phyloP scores from a whole-genome alignment of 2,797 vertebrate genomes.

The Tolypeutes matacus region DNA sequence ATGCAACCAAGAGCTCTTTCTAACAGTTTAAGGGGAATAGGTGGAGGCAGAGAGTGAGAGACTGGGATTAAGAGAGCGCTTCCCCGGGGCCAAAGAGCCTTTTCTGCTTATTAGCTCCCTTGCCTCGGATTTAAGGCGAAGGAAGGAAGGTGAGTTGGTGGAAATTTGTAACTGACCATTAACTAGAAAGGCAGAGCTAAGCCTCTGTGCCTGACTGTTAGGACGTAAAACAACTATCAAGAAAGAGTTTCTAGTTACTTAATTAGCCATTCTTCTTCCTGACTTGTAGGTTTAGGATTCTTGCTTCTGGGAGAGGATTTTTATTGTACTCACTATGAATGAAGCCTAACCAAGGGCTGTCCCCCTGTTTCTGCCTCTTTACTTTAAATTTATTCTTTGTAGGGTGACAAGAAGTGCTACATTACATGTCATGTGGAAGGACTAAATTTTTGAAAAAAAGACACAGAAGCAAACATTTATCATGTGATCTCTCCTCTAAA shows the following conservation, averaged over 20 bases:
- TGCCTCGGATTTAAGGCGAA: neutral
- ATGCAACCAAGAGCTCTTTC: neutral
- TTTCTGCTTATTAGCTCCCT: constrained; percentile 58
- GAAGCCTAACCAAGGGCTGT: constrained; percentile 75
- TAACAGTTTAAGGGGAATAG: neutral
- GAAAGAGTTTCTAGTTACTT: constrained; percentile 78
- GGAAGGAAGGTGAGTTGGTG: constrained; percentile 72
- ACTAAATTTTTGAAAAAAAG: constrained; percentile 50
- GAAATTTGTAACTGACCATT: constrained; percentile 73
- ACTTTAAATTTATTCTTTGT: constrained; percentile 70
- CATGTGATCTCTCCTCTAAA: constrained; percentile 64
- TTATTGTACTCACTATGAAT: constrained; percentile 78
- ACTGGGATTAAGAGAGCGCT: neutral
- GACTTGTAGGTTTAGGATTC: constrained; percentile 83
- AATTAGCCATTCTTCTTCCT: constrained; percentile 84
- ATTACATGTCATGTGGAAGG: constrained; percentile 37
- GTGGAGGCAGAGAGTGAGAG: neutral
- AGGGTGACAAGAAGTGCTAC: constrained; percentile 8
- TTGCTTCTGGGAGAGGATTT: constrained; percentile 82
- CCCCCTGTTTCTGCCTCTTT: constrained; percentile 58
- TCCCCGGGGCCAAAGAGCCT: constrained; percentile 54
- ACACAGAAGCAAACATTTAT: neutral
- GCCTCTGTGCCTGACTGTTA: constrained; percentile 65
- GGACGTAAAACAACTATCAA: constrained; percentile 79
- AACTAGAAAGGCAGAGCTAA: constrained; percentile 53